These are phyloP conservation scores for Drosophila paranaensis DNA, from an alignment of 2,888 invertebrate species.

Conservation along the genomic window DNA sequence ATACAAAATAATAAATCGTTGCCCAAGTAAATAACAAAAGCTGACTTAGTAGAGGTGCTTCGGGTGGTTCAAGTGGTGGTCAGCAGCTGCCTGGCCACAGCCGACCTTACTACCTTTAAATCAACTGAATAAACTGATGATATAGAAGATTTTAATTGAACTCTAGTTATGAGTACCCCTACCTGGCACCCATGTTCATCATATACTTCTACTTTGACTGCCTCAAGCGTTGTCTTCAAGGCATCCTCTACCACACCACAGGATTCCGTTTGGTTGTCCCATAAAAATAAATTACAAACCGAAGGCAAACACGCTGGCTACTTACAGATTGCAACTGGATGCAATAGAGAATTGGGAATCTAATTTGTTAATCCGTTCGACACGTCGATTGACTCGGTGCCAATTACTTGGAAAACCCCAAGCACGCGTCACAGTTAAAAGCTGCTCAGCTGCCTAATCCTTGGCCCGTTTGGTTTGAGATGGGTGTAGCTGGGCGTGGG, in stretches of 20 bases:
- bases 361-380: constrained; percentile 42
- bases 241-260: too few relatives aligned
- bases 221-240: background rate
- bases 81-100: background rate
- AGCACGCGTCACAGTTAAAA: constrained; percentile 49
- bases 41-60: constrained; percentile 14
- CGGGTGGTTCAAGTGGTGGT: constrained; percentile 1
- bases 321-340: constrained; percentile 10
- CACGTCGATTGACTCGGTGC: constrained; percentile 30
- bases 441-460: constrained; percentile 48
- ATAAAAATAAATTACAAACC: constrained; percentile 6
- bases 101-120: too few relatives aligned
- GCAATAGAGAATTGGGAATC: constrained; percentile 12
- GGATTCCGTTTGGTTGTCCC: background rate
- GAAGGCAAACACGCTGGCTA: constrained; percentile 2
- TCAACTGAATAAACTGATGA: too few relatives aligned
- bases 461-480: constrained; percentile 14
- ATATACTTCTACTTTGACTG: background rate
- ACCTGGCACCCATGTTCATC: too few relatives aligned
- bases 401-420: constrained; percentile 54
- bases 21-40: constrained; percentile 2
- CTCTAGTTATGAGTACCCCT: too few relatives aligned
- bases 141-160: too few relatives aligned
- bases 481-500: background rate
- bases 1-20: background rate